Base-by-base conservation (phyloP, 2,888 invertebrate genomes). In the Acanthacorydalis orientalis region DNA sequence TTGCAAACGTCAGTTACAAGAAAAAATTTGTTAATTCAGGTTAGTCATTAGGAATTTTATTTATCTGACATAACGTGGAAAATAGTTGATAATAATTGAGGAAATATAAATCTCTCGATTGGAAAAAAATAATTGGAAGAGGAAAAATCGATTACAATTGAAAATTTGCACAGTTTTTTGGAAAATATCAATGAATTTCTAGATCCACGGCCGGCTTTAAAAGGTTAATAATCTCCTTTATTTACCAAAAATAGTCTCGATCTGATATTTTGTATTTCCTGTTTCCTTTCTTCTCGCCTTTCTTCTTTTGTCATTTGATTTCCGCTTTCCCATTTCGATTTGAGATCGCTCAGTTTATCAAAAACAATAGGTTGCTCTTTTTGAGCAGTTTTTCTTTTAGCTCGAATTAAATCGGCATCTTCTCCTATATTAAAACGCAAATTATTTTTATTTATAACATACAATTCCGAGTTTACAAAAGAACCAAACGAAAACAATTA, bases 181-280 rank as follows among this genome's bases (percentile, higher is more conserved):
- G n/a, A n/a, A n/a, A n/a, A n/a, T n/a, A n/a, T n/a, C n/a, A n/a
- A n/a, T n/a, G n/a, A n/a, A n/a, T n/a, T n/a, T n/a, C n/a, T n/a
- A n/a, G n/a, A n/a, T n/a, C n/a, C n/a, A n/a, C n/a, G n/a, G n/a
- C n/a, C n/a, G n/a, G n/a, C n/a, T n/a, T n/a, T n/a, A n/a, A n/a
- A n/a, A n/a, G n/a, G n/a, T n/a, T n/a, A n/a, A n/a, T n/a, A n/a
- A n/a, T n/a, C n/a, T n/a, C n/a, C 8, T 45, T 42, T n/a, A 53
- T 55, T 56, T 63, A 83, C 83, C 84, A 86, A 77, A 59, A 88
- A 90, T 16, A 91, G 69, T 43, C 86, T 70, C 57, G 85, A 87
- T 48, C 91, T 75, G 56, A 91, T 86, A 55, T 80, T 83, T 64
- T 87, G 85, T 54, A 90, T 82, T 67, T 92, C 91, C 60, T 88